Conservation (phyloP, 1,140 invertebrate genomes). For the Eufriesea mexicana region DNA sequence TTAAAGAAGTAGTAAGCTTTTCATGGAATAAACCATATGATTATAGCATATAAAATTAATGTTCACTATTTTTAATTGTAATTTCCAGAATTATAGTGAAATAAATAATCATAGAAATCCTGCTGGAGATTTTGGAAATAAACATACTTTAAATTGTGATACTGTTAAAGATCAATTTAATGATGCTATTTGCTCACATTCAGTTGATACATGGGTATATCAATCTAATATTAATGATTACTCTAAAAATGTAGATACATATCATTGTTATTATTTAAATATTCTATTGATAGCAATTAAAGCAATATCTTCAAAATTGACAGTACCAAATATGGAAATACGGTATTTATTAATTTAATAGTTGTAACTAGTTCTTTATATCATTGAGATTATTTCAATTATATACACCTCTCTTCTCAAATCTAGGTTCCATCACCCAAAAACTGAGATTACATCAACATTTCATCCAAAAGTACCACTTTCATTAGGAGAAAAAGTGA, state of each 20-base stretch:
- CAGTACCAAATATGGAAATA: slow-evolving; percentile 73
- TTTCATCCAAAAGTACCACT: slow-evolving; percentile 65
- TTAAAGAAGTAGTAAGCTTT: slow-evolving; percentile 37
- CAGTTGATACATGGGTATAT: slow-evolving; percentile 31
- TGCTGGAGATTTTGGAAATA: slow-evolving; percentile 69
- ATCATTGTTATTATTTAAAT: slow-evolving; percentile 75
- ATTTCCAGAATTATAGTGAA: slow-evolving; percentile 60
- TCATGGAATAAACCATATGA: neutral
- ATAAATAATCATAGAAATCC: slow-evolving; percentile 71
- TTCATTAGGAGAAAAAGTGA: slow-evolving; percentile 69
- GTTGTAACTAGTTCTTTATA: slow-evolving; percentile 19
- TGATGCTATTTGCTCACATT: slow-evolving; percentile 36
- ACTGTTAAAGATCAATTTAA: slow-evolving; percentile 31
- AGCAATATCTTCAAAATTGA: slow-evolving; percentile 61
- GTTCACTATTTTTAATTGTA: slow-evolving; percentile 15
- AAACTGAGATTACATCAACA: slow-evolving; percentile 74
- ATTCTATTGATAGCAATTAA: slow-evolving; percentile 69
- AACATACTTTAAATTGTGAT: slow-evolving; percentile 39
- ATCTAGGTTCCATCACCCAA: slow-evolving; percentile 81
- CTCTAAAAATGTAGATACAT: slow-evolving; percentile 67
- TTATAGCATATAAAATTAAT: neutral
- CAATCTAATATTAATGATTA: slow-evolving; percentile 44
- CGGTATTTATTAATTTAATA: slow-evolving; percentile 64
- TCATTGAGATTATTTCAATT: neutral
- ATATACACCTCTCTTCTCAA: slow-evolving; percentile 16